Conservation (phyloP, 2,888 invertebrate species). For the Archaeoteleia sp. region DNA sequence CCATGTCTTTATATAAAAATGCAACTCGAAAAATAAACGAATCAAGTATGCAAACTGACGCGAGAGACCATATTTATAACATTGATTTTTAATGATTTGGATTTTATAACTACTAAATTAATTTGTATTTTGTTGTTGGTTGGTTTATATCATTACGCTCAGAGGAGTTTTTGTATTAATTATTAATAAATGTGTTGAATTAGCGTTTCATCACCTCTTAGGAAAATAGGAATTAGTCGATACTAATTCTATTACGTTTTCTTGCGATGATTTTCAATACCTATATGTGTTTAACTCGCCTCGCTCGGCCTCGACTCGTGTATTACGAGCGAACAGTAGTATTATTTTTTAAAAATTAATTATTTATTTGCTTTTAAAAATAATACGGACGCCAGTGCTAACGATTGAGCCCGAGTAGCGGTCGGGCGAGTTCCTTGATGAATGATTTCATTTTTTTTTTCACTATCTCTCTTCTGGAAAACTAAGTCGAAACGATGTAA, state of each 20-base stretch:
- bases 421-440: slow-evolving; percentile 13
- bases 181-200: slow-evolving; percentile 66
- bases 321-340: slow-evolving; percentile 4
- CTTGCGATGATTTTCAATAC: slow-evolving; percentile 69
- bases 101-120: slow-evolving; percentile 60
- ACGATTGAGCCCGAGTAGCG: neutral
- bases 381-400: neutral
- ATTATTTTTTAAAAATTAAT: too few relatives aligned
- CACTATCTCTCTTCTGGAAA: slow-evolving; percentile 1
- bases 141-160: slow-evolving; percentile 65
- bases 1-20: too few relatives aligned
- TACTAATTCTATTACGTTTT: slow-evolving; percentile 74
- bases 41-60: too few relatives aligned
- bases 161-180: slow-evolving; percentile 68
- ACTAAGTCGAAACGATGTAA: slow-evolving; percentile 30
- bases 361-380: too few relatives aligned
- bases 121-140: slow-evolving; percentile 60
- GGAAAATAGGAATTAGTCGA: slow-evolving; percentile 67
- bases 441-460: slow-evolving; percentile 11
- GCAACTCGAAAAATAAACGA: too few relatives aligned
- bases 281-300: slow-evolving; percentile 59
- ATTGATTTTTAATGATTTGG: slow-evolving; percentile 57
- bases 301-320: slow-evolving; percentile 52
- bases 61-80: slow-evolving; percentile 43
- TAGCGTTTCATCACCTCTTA: slow-evolving; percentile 67